phyloP scores from a whole-genome alignment of 2,888 invertebrate genomes.

The Coremacera marginata region DNA sequence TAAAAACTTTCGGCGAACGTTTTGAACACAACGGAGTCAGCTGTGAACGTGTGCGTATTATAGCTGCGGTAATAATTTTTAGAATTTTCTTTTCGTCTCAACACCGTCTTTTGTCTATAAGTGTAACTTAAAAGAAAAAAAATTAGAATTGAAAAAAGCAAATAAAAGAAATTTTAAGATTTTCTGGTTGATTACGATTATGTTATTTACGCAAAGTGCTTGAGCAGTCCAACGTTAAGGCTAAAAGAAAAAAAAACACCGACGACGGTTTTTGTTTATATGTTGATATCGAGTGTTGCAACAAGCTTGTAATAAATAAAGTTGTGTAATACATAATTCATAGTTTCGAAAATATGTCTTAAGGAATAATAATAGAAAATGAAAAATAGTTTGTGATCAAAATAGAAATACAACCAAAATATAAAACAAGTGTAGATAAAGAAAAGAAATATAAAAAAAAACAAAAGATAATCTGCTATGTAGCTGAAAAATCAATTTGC shows the following conservation, averaged over 20 bases:
- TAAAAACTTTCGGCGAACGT: not conserved
- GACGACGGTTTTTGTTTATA: slow-evolving; percentile 1
- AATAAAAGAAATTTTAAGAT: slow-evolving; percentile 5
- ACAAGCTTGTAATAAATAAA: not conserved
- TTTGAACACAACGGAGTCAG: slow-evolving; percentile 26
- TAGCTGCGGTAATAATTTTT: not conserved
- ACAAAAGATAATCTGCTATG: not conserved
- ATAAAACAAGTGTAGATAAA: slow-evolving; percentile 11
- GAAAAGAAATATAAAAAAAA: slow-evolving; percentile 12
- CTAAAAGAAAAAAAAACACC: not conserved
- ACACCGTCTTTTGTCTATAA: not conserved
- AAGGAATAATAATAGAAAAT: slow-evolving; percentile 1
- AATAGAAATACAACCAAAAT: slow-evolving; percentile 15
- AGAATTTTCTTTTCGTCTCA: slow-evolving; percentile 4
- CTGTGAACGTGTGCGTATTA: slow-evolving; percentile 20
- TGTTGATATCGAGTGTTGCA: not conserved
- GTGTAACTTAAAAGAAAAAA: not conserved
- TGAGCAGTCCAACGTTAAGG: slow-evolving; percentile 1
- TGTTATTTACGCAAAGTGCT: slow-evolving; percentile 13
- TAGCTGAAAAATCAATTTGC: slow-evolving; percentile 24
- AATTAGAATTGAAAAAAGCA: slow-evolving; percentile 17
- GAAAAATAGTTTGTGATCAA: not conserved
- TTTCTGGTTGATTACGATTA: slow-evolving; percentile 6
- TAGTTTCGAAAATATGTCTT: not conserved
- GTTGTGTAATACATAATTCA: slow-evolving; percentile 13